These are phyloP conservation scores for Syrmaticus mikado DNA, from an alignment of 2,113 vertebrate species.

Conservation along the genomic window DNA sequence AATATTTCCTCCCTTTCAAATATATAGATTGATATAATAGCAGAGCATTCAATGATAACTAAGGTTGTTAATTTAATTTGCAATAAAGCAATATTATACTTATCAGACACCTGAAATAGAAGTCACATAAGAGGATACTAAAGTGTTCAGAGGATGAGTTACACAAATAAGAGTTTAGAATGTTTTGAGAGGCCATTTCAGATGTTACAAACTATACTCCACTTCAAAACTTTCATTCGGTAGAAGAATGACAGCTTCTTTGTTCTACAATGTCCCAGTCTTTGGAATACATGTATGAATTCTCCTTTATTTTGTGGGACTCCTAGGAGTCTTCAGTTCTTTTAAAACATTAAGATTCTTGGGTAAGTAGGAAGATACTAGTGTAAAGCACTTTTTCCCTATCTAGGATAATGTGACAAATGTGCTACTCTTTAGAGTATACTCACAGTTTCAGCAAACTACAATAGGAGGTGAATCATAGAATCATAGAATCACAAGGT, in stretches of 20 bases:
- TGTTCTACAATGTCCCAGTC: not conserved
- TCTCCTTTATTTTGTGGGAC: not conserved
- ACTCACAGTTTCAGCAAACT: constrained; percentile 27
- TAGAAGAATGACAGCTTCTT: not conserved
- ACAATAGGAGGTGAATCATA: constrained; percentile 27
- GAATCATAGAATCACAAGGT: too few species aligned
- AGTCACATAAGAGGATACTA: not conserved
- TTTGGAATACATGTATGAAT: not conserved
- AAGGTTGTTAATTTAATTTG: not conserved
- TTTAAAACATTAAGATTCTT: not conserved
- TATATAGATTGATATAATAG: not conserved
- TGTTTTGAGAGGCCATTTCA: not conserved
- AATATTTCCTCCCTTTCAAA: not conserved
- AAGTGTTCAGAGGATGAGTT: not conserved
- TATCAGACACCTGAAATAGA: not conserved
- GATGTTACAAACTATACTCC: not conserved
- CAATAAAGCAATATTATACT: not conserved
- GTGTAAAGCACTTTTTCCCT: not conserved
- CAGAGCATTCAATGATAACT: not conserved
- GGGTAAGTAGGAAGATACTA: not conserved
- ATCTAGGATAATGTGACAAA: constrained; percentile 23
- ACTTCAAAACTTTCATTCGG: not conserved
- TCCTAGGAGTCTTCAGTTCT: not conserved
- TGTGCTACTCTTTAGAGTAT: not conserved
- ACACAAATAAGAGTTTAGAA: not conserved